Conservation (phyloP, 2,113 vertebrate species). For the Acrocephalus kingi region DNA sequence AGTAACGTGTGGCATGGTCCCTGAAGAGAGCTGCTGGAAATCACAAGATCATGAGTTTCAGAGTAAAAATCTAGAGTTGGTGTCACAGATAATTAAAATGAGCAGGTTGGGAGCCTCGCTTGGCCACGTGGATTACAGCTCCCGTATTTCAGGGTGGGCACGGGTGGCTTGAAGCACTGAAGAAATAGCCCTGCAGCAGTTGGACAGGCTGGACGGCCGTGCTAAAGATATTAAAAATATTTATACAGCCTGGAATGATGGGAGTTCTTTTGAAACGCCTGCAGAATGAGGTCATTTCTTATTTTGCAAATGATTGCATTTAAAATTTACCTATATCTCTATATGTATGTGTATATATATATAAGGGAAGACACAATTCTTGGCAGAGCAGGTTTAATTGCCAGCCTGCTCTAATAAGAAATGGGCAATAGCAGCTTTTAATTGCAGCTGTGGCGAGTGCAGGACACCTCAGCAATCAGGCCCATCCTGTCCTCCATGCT, state of each 20-base stretch:
- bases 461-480: slow-evolving; percentile 29
- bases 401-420: neutral
- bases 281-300: neutral
- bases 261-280: neutral
- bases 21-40: slow-evolving; percentile 11
- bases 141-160: neutral
- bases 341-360: accelerated
- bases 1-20: neutral
- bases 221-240: neutral
- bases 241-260: neutral
- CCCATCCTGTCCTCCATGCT: neutral
- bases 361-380: neutral
- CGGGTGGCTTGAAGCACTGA: neutral
- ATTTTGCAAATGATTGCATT: neutral
- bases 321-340: neutral
- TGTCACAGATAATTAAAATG: slow-evolving; percentile 27
- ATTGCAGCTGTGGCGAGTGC: neutral
- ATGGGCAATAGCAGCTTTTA: slow-evolving; percentile 9
- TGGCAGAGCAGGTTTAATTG: neutral
- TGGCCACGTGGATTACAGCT: neutral
- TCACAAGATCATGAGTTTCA: slow-evolving; percentile 17
- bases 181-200: neutral
- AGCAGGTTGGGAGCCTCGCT: neutral
- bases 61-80: neutral
- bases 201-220: neutral